A percentile compares a stretch with the other conserved stretches of the same genome.
phyloP scores from a whole-genome alignment of 2,113 vertebrate genomes.

The Pterocles burchelli region DNA sequence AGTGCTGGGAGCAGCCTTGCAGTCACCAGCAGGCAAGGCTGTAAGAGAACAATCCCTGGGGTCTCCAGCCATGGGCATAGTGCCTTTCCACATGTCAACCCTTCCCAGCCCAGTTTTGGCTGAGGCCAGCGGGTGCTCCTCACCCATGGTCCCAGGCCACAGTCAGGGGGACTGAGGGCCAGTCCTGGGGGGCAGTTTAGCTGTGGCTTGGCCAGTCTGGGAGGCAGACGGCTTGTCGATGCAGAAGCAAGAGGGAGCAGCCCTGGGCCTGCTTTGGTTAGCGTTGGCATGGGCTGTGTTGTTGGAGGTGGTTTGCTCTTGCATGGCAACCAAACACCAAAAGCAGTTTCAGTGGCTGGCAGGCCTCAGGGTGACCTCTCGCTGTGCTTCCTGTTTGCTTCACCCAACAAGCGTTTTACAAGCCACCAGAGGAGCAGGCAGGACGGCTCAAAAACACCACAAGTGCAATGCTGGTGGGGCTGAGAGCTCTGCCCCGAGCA shows the following conservation, averaged over 20 bases:
- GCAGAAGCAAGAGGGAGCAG: not conserved
- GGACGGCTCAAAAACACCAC: not conserved
- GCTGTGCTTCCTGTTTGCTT: not conserved
- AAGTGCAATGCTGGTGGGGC: not conserved
- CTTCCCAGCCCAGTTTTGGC: not conserved
- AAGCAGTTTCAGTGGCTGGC: not conserved
- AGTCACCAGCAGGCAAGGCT: rapidly evolving
- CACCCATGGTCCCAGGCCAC: rapidly evolving
- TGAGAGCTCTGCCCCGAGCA: rapidly evolving
- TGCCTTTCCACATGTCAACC: rapidly evolving
- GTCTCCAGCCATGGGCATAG: rapidly evolving
- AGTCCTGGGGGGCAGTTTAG: rapidly evolving
- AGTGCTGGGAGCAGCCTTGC: not conserved
- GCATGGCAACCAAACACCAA: not conserved
- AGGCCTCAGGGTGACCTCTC: not conserved
- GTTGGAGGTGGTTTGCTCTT: not conserved
- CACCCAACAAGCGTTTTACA: not conserved
- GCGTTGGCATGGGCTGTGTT: too few species aligned
- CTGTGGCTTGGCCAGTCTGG: not conserved
- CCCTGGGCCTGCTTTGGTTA: not conserved
- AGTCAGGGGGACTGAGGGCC: rapidly evolving
- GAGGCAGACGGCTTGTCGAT: rapidly evolving
- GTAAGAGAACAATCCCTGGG: rapidly evolving
- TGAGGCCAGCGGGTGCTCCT: rapidly evolving
- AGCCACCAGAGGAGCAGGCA: not conserved